Conservation (phyloP, 1,140 invertebrate species). For the Lerema accius region DNA sequence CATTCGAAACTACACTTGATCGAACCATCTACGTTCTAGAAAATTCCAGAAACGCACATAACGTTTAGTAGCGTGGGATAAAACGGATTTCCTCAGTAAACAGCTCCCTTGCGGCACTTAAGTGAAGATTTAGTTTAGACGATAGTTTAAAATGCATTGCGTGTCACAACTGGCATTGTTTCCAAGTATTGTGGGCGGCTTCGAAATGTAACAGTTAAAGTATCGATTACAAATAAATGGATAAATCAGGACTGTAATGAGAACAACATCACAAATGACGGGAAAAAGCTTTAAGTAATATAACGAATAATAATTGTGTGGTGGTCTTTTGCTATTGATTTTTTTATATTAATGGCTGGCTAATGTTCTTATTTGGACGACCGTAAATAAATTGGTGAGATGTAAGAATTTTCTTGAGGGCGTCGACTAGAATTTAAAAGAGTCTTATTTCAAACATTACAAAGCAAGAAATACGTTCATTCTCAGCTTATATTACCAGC, state of each 20-base stretch:
- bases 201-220: constrained; percentile 3
- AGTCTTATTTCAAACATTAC: too few species aligned
- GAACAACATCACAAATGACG: too few species aligned
- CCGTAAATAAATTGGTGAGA: too few species aligned
- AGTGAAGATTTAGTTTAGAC: constrained; percentile 26
- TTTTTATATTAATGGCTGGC: too few species aligned
- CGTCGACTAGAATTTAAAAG: too few species aligned
- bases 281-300: too few species aligned
- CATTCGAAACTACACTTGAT: neutral
- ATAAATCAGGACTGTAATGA: neutral
- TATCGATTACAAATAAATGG: neutral
- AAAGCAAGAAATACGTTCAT: too few species aligned
- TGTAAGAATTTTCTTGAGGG: too few species aligned
- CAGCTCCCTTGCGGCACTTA: constrained; percentile 19
- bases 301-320: too few species aligned
- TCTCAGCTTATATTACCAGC: too few species aligned
- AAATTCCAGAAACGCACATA: constrained; percentile 6
- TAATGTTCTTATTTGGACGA: too few species aligned
- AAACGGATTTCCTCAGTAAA: constrained; percentile 28
- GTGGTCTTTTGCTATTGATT: too few species aligned
- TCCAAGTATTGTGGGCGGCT: constrained; percentile 18
- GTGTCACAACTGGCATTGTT: constrained; percentile 37
- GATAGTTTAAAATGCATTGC: constrained; percentile 52
- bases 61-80: constrained; percentile 17
- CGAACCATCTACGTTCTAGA: neutral